Percentiles rank a stretch among this genome's conserved stretches.
phyloP scores from a whole-genome alignment of 2,797 vertebrate genomes.

The Karalla daura region DNA sequence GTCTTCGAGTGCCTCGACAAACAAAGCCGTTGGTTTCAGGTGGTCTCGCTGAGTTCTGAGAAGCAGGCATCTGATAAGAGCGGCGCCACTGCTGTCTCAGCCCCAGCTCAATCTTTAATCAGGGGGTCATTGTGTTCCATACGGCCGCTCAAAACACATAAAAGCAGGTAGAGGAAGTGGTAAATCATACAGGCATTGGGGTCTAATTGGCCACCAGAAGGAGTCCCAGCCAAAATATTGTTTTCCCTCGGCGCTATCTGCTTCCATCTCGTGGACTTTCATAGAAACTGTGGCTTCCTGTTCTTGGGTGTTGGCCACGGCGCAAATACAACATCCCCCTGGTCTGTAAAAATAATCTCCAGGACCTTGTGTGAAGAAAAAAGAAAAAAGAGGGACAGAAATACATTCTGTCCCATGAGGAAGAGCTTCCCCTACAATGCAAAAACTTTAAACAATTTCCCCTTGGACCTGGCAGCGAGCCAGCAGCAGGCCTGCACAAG shows the following conservation, averaged over 20 bases:
- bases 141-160: slow-evolving; percentile 73
- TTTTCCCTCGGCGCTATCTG: slow-evolving; percentile 86
- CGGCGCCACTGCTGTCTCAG: slow-evolving; percentile 76
- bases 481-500: too few relatives aligned
- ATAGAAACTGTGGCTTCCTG: slow-evolving; percentile 92
- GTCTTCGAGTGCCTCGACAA: slow-evolving; percentile 16
- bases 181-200: slow-evolving; percentile 83
- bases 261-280: slow-evolving; percentile 90
- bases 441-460: slow-evolving; percentile 67
- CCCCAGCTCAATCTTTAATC: slow-evolving; percentile 81
- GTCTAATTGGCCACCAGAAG: slow-evolving; percentile 81
- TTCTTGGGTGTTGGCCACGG: slow-evolving; percentile 87
- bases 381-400: slow-evolving; percentile 86
- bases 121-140: slow-evolving; percentile 80
- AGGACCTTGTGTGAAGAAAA: slow-evolving; percentile 83
- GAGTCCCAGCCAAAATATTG: slow-evolving; percentile 83
- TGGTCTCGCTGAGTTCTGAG: slow-evolving; percentile 62
- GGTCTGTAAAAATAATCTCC: slow-evolving; percentile 92
- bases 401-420: slow-evolving; percentile 83
- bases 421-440: slow-evolving; percentile 70
- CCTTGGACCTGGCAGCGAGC: slow-evolving; percentile 56
- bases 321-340: slow-evolving; percentile 84
- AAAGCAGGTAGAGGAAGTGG: slow-evolving; percentile 83
- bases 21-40: slow-evolving; percentile 65
- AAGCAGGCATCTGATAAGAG: slow-evolving; percentile 80